These are phyloP conservation scores for Epinotia brunnichana DNA, from an alignment of 2,888 invertebrate species.

Conservation along the genomic window DNA sequence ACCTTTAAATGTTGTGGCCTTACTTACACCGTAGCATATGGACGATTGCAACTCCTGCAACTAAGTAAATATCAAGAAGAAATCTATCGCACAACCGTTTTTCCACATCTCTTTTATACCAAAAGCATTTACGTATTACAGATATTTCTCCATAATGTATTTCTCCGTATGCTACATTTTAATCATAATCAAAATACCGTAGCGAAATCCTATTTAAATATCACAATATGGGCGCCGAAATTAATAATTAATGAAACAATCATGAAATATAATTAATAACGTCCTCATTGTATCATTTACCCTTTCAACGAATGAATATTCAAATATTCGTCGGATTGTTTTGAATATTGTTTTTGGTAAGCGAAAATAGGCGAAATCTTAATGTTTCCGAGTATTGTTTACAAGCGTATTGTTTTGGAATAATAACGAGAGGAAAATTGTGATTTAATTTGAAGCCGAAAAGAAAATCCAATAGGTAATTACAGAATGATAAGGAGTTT, in stretches of 20 bases:
- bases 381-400: constrained; percentile 37
- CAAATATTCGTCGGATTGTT: constrained; percentile 61
- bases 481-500: background rate
- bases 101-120: too few relatives aligned
- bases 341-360: constrained; percentile 55
- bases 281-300: constrained; percentile 36
- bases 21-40: too few relatives aligned
- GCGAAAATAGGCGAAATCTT: constrained; percentile 41
- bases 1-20: too few relatives aligned
- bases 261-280: constrained; percentile 46
- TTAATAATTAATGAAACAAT: constrained; percentile 41
- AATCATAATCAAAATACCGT: constrained; percentile 32
- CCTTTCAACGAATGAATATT: constrained; percentile 60
- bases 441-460: constrained; percentile 7
- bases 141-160: background rate
- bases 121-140: too few relatives aligned
- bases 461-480: background rate
- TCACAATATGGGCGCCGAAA: constrained; percentile 36
- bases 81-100: too few relatives aligned
- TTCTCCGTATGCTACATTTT: background rate
- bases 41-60: too few relatives aligned
- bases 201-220: constrained; percentile 31
- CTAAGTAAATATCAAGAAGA: too few relatives aligned
- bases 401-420: constrained; percentile 30
- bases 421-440: constrained; percentile 18